Base-by-base conservation (phyloP, 2,888 invertebrate species). In the Andrena trimmerana region DNA sequence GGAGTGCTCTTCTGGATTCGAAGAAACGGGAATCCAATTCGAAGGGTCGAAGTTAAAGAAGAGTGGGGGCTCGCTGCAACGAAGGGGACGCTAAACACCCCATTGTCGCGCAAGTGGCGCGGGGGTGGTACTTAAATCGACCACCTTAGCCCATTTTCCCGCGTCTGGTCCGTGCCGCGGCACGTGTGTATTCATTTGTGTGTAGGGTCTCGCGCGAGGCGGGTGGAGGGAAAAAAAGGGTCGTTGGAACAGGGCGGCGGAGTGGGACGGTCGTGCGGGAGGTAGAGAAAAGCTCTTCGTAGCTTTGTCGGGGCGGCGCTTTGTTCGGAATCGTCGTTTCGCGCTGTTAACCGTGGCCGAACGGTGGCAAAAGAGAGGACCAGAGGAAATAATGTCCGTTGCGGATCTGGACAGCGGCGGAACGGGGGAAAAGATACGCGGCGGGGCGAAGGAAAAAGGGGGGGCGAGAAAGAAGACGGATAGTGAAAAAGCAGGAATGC, bases 11-110 rank as follows among this genome's bases (percentile, higher is more conserved):
- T 63, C 83, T 81, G 84, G 84, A 89, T 90, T 89, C 87, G 86
- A 87, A 87, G 88, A 89, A 90, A 90, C 86, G 88, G 86, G 86
- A 91, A 91, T 91, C 89, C 91, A 90, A 91, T 90, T 90, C 83
- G 88, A 85, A 87, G 78, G 81, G 57, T 48, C 66, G 67, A 16
- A 33, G 27, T 20, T 7, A 36, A n/a, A 52, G 50, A 54, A 60
- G 31, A 27, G 52, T 24, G 60, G 66, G 6, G 3, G n/a, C 66
- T 72, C 52, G 60, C 54, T 31, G 77, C 73, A 59, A 59, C 75
- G 81, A 70, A 75, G 82, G 83, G 84, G 81, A 85, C 83, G 74
- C 88, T 89, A 88, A 91, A 89, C 91, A 89, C 87, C 81, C 90
- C 76, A 88, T 91, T 91, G 89, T 89, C 85, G 85, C 27, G 73